Conservation (phyloP, 2,113 vertebrate species). For the Deroptyus accipitrinus region DNA sequence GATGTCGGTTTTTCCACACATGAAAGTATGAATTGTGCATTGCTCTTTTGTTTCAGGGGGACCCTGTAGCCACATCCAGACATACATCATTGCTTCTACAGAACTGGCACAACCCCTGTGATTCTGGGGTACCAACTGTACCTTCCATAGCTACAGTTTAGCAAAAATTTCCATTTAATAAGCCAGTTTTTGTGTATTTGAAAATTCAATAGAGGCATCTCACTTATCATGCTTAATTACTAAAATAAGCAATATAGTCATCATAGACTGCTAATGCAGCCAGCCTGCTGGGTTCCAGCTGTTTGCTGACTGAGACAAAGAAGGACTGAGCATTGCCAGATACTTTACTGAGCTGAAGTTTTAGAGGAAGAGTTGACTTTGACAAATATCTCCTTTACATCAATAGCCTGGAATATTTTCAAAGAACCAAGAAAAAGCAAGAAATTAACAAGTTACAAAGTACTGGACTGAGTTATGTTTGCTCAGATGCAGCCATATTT, state of each 20-base stretch:
- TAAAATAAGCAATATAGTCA: background rate
- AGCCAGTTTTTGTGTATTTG: background rate
- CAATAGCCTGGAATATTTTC: conserved; percentile 30
- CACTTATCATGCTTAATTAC: background rate
- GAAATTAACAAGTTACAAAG: background rate
- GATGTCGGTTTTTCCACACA: accelerated
- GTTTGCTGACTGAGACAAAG: background rate
- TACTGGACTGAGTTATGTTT: background rate
- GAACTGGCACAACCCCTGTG: background rate
- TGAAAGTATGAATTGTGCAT: background rate
- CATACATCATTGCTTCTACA: background rate
- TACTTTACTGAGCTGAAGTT: background rate
- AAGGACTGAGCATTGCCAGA: background rate
- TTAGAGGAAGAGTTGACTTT: background rate
- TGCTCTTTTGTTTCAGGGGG: background rate
- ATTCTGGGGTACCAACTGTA: background rate
- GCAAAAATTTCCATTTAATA: background rate
- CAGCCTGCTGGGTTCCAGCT: background rate
- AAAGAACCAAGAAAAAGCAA: background rate
- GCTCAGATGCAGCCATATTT: background rate
- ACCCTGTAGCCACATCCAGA: background rate
- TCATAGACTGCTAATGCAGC: background rate
- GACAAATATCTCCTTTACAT: conserved; percentile 5
- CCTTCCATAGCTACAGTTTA: background rate
- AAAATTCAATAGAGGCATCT: background rate